phyloP scores from a whole-genome alignment of 1,140 invertebrate species.

The Gryon sp. region DNA sequence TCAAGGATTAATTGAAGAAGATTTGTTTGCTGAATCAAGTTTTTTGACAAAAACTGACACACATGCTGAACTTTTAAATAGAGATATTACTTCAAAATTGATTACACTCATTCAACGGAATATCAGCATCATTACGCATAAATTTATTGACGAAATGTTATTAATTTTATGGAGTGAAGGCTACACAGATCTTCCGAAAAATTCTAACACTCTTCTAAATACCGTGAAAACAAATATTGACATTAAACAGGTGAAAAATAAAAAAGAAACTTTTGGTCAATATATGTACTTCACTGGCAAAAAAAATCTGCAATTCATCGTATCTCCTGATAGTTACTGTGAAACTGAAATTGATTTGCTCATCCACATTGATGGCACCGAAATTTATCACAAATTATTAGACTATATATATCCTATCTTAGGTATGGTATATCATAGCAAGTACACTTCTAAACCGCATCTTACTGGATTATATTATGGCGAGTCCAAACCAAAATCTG shows the following conservation, averaged over 20 bases:
- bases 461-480: conserved; percentile 12
- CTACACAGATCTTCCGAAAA: background rate
- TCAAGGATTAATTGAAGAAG: too few relatives aligned
- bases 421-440: conserved; percentile 4
- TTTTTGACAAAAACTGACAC: too few relatives aligned
- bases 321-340: background rate
- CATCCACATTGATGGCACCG: conserved; percentile 10
- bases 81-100: conserved; percentile 9
- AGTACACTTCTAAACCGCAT: conserved; percentile 23
- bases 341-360: conserved; percentile 1
- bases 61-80: conserved; percentile 2
- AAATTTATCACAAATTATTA: conserved; percentile 8
- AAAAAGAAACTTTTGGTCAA: background rate
- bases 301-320: background rate
- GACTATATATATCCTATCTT: conserved; percentile 12
- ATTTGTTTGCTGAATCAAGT: too few relatives aligned
- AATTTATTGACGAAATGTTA: conserved; percentile 4
- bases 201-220: background rate
- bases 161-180: conserved; percentile 4
- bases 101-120: background rate
- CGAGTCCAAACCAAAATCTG: background rate
- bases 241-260: background rate
- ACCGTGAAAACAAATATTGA: background rate
- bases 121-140: background rate
- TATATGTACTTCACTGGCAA: background rate